Evolutionary conservation across 1,140 invertebrate species (phyloP).

Genomic region (Frieseomelitta varia): DNA sequence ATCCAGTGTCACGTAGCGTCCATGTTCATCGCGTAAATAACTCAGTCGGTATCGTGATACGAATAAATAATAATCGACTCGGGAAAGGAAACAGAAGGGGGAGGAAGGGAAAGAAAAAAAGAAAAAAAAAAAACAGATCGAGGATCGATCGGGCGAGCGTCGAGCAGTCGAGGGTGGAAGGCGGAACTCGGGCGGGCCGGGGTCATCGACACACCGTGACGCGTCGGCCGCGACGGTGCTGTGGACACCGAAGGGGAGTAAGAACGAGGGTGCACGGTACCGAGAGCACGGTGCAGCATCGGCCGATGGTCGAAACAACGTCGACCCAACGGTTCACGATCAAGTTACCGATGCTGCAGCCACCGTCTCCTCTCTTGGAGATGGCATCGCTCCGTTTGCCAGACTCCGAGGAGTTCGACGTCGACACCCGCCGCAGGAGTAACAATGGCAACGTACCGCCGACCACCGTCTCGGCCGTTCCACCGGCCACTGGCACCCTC

Average conservation of each 20-base stretch:
- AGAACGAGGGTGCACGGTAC: neutral
- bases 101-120: too few species aligned
- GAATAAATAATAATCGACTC: neutral
- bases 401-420: slow-evolving; percentile 81
- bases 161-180: neutral
- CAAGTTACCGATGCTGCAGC: slow-evolving; percentile 74
- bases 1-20: neutral
- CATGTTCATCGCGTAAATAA: neutral
- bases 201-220: slow-evolving; percentile 60
- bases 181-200: slow-evolving; percentile 16
- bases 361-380: slow-evolving; percentile 74
- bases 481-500: slow-evolving; percentile 54
- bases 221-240: slow-evolving; percentile 11
- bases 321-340: slow-evolving; percentile 39
- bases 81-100: neutral
- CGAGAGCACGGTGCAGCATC: neutral
- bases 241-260: neutral
- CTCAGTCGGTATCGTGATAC: neutral
- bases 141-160: slow-evolving; percentile 8
- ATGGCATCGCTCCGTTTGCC: slow-evolving; percentile 82
- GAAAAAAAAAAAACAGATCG: neutral
- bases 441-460: slow-evolving; percentile 60
- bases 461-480: slow-evolving; percentile 58
- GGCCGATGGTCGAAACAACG: slow-evolving; percentile 60
- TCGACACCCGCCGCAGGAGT: slow-evolving; percentile 73